phyloP scores from a whole-genome alignment of 2,113 vertebrate genomes.

The Megaceryle maxima region DNA sequence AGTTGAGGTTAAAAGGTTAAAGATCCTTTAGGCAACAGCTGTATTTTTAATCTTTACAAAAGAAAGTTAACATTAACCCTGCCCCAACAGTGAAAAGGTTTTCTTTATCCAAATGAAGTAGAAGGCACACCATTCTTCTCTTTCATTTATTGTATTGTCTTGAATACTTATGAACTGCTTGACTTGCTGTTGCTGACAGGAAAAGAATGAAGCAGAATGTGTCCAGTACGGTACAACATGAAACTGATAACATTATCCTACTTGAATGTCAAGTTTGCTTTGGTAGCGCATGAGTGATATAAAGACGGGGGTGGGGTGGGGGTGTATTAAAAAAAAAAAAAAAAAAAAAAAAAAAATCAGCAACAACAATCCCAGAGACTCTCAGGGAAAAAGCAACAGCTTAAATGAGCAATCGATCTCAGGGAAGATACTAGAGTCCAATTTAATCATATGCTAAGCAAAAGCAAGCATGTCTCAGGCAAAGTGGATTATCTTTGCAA shows the following conservation, averaged over 20 bases:
- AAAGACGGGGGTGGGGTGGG: neutral
- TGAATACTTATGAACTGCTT: neutral
- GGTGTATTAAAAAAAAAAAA: too few relatives aligned
- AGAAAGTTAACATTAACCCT: neutral
- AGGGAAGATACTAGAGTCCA: neutral
- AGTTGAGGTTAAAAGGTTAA: neutral
- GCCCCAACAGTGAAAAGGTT: neutral
- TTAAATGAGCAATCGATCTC: neutral
- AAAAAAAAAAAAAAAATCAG: neutral
- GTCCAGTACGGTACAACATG: constrained; percentile 13
- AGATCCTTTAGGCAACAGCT: neutral
- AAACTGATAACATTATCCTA: constrained; percentile 49
- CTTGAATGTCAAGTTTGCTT: constrained; percentile 33
- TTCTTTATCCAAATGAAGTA: neutral
- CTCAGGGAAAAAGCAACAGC: neutral
- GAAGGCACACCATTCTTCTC: neutral
- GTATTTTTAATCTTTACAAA: neutral
- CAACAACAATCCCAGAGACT: neutral
- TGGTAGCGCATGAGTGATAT: neutral
- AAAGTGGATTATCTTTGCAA: constrained; percentile 39
- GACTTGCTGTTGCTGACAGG: neutral
- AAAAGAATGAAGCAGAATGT: neutral
- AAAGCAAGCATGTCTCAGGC: constrained; percentile 12
- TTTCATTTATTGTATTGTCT: neutral
- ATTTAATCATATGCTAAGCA: constrained; percentile 30